These are phyloP conservation scores for Gadopsis marmoratus DNA, from an alignment of 2,797 vertebrate genomes.

Conservation along the genomic window DNA sequence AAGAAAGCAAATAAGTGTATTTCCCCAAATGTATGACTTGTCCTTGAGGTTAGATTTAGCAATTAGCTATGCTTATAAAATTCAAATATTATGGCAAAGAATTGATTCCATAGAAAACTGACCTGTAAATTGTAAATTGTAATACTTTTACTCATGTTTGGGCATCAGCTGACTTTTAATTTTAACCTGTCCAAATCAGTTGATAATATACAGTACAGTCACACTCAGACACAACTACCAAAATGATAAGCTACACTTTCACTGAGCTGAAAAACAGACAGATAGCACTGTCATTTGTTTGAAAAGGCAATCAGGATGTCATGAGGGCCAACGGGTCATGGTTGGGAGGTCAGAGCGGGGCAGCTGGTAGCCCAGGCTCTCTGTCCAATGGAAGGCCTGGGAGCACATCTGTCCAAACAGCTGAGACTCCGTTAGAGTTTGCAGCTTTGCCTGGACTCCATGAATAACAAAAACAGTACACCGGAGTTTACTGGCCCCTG, in stretches of 20 bases:
- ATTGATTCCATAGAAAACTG: not conserved
- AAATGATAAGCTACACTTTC: not conserved
- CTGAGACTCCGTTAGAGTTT: conserved; percentile 30
- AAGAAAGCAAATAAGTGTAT: no score
- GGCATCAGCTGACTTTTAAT: not conserved
- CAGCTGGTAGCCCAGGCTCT: conserved; percentile 38
- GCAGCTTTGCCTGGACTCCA: conserved; percentile 19
- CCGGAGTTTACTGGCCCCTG: conserved; percentile 34
- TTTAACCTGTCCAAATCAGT: not conserved
- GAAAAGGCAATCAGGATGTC: not conserved
- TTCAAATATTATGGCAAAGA: not conserved
- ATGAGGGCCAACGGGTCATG: conserved; percentile 40
- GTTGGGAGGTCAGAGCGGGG: conserved; percentile 31
- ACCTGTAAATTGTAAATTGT: not conserved
- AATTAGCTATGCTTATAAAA: not conserved
- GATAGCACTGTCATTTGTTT: not conserved
- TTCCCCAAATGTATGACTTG: no score
- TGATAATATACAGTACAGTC: not conserved
- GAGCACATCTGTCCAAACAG: conserved; percentile 69
- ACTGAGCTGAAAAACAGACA: not conserved
- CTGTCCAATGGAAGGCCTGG: conserved; percentile 18
- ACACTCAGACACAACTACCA: not conserved
- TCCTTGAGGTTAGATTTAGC: not conserved
- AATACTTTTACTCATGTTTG: not conserved
- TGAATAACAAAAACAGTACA: conserved; percentile 50